Percentiles rank a stretch among this genome's conserved stretches.
phyloP scores from a whole-genome alignment of 2,888 invertebrate genomes.

The Nephrotoma flavescens region DNA sequence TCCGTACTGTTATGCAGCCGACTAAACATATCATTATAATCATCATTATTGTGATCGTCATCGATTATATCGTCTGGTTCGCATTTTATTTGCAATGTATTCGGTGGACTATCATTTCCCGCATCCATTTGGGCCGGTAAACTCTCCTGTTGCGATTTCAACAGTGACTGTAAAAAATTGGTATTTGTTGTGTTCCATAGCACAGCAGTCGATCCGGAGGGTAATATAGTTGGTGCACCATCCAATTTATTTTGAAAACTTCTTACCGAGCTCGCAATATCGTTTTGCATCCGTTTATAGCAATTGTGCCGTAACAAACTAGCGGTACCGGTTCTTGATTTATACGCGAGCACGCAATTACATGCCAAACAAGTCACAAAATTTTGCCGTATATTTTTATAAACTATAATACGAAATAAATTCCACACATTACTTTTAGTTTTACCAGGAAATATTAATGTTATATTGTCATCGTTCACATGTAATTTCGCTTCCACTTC shows the following conservation, averaged over 20 bases:
- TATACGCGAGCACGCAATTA: slow-evolving; percentile 11
- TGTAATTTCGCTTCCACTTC: neutral
- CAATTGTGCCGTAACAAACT: slow-evolving; percentile 12
- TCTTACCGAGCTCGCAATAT: neutral
- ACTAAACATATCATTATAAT: neutral
- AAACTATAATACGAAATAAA: slow-evolving; percentile 11
- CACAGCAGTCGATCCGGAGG: neutral
- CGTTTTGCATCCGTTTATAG: neutral
- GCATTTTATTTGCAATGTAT: neutral
- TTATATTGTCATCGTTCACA: neutral
- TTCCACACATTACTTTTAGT: slow-evolving; percentile 11
- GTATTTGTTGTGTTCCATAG: neutral
- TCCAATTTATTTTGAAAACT: neutral
- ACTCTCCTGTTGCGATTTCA: neutral
- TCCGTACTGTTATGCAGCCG: neutral
- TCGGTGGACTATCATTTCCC: neutral
- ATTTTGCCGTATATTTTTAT: slow-evolving; percentile 11
- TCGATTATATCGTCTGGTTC: neutral
- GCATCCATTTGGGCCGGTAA: neutral
- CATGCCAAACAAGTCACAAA: slow-evolving; percentile 12
- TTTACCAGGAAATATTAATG: slow-evolving; percentile 2
- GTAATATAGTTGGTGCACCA: neutral
- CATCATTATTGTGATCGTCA: neutral
- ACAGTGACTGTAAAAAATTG: neutral
- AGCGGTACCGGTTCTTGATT: slow-evolving; percentile 12